Evolutionary conservation across 2,113 vertebrate species (phyloP).

Genomic region (Cnemophilus loriae): DNA sequence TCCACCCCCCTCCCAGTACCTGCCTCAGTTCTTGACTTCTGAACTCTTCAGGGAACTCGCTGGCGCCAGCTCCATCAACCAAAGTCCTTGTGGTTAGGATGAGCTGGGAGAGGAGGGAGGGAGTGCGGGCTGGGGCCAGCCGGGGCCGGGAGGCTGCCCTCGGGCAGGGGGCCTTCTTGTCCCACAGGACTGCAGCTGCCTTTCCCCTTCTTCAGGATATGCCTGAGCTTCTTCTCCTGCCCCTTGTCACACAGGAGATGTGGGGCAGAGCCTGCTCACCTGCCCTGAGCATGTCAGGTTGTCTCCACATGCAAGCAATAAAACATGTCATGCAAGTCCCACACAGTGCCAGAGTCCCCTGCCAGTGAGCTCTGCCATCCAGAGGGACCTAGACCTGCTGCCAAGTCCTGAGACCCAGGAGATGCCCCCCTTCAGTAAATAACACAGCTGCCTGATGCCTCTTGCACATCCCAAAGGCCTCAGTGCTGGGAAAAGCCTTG

Average conservation of each 20-base stretch:
- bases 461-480: neutral
- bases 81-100: constrained; percentile 70
- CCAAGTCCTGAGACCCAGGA: fast-evolving
- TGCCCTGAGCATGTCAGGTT: neutral
- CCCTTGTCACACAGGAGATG: fast-evolving
- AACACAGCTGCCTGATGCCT: neutral
- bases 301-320: neutral
- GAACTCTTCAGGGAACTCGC: constrained; percentile 73
- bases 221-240: neutral
- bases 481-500: neutral
- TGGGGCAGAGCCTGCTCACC: neutral
- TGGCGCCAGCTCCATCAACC: constrained; percentile 80
- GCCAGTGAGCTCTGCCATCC: neutral
- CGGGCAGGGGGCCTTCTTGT: neutral
- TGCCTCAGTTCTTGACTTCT: constrained; percentile 72
- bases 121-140: neutral
- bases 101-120: constrained; percentile 36
- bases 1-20: constrained; percentile 30
- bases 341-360: neutral
- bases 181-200: neutral
- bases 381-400: neutral
- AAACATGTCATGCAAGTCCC: neutral
- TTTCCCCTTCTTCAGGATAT: neutral
- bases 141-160: neutral
- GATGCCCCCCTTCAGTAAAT: neutral